phyloP scores from a whole-genome alignment of 2,888 invertebrate species.

The Plebejus argus region DNA sequence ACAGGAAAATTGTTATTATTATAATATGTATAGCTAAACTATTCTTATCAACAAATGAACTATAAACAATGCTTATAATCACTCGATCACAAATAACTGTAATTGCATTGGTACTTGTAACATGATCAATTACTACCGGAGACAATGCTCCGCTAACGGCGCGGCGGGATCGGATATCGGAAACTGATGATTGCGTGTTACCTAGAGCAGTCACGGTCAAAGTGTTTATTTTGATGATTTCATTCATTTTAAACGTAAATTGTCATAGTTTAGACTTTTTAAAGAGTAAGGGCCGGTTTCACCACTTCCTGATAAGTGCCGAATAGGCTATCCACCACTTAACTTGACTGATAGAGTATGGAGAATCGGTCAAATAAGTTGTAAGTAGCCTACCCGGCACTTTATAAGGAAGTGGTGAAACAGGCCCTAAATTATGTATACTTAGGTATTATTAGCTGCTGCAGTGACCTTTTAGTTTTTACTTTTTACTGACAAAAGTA shows the following conservation, averaged over 20 bases:
- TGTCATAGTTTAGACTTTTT: neutral
- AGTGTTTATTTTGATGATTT: neutral
- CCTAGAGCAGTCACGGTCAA: neutral
- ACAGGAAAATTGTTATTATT: neutral
- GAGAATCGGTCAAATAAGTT: no score
- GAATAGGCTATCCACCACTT: no score
- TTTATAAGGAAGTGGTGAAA: no score
- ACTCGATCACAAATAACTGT: neutral
- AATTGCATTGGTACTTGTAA: neutral
- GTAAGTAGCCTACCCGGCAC: no score
- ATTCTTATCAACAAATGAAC: neutral
- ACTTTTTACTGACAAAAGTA: no score
- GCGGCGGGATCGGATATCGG: conserved; percentile 11
- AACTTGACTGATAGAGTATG: no score
- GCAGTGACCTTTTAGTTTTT: no score
- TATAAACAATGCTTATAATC: neutral
- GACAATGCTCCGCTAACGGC: conserved; percentile 1
- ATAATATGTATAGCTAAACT: no score
- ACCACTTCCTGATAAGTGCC: no score
- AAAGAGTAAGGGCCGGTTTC: no score
- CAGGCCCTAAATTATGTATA: no score
- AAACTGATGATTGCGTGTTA: neutral
- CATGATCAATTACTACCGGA: neutral
- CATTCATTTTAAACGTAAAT: neutral
- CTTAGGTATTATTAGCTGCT: no score